These are phyloP conservation scores for Octopus sinensis DNA, from an alignment of 1,140 invertebrate genomes.

Conservation along the genomic window DNA sequence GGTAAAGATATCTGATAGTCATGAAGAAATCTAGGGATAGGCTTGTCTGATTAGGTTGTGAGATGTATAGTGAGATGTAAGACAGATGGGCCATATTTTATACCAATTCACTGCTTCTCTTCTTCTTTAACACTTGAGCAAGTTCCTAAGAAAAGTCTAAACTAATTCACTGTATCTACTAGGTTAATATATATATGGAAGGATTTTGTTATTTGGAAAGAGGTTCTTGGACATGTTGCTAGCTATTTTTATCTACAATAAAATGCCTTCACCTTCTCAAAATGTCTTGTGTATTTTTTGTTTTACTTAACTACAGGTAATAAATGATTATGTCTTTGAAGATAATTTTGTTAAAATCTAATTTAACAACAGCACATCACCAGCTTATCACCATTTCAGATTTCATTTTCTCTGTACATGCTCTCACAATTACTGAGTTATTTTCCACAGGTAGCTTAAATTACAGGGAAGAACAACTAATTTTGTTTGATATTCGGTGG, in stretches of 20 bases:
- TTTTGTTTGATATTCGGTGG: no score
- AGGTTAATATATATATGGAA: not conserved
- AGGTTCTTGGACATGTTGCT: constrained; percentile 4
- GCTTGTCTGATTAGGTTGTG: no score
- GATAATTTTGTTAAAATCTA: not conserved
- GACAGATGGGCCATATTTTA: no score
- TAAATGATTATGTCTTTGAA: not conserved
- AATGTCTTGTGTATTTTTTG: not conserved
- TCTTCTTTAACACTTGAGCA: no score
- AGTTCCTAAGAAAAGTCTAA: no score
- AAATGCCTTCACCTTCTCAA: constrained; percentile 2
- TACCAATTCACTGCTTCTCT: no score
- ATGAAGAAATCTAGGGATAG: no score
- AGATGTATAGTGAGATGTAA: no score
- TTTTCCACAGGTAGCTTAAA: no score
- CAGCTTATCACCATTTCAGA: not conserved
- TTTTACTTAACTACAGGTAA: not conserved
- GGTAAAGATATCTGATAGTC: no score
- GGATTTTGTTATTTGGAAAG: not conserved
- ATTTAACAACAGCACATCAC: not conserved
- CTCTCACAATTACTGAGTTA: not conserved
- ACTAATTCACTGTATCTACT: no score
- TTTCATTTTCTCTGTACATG: not conserved
- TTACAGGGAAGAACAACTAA: no score
- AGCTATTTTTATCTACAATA: constrained; percentile 12